A percentile compares a stretch with the other conserved stretches of the same genome.
phyloP scores from a whole-genome alignment of 2,888 invertebrate genomes.

The Oxystoma pomonae region DNA sequence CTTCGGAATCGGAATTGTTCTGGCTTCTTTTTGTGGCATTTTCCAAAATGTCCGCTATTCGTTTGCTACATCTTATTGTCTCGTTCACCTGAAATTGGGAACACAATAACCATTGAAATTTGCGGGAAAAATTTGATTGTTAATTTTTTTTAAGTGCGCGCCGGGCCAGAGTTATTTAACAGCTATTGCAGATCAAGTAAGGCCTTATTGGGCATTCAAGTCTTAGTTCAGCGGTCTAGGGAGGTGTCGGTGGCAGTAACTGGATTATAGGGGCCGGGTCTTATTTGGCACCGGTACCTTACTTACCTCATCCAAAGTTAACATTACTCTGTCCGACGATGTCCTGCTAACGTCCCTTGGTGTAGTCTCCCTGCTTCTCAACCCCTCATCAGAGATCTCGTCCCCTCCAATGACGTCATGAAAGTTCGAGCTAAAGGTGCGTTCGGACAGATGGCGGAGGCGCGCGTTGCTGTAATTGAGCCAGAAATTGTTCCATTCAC shows the following conservation, averaged over 20 bases:
- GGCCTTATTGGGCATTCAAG: no score
- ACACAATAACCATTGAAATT: no score
- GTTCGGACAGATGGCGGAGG: slow-evolving; percentile 38
- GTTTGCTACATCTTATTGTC: slow-evolving; percentile 42
- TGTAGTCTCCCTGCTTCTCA: slow-evolving; percentile 43
- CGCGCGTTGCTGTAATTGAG: slow-evolving; percentile 46
- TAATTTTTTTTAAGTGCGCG: no score
- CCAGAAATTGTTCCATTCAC: slow-evolving; percentile 50
- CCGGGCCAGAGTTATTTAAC: no score
- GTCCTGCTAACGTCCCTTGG: slow-evolving; percentile 40
- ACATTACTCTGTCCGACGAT: slow-evolving; percentile 32
- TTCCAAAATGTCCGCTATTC: slow-evolving; percentile 44
- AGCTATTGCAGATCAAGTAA: no score
- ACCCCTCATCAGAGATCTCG: slow-evolving; percentile 40
- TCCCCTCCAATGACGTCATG: slow-evolving; percentile 26
- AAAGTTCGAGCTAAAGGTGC: slow-evolving; percentile 30
- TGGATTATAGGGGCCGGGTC: no score
- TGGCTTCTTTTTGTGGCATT: slow-evolving; percentile 42
- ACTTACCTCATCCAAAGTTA: slow-evolving; percentile 42
- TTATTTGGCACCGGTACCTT: no score
- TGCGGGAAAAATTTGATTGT: no score
- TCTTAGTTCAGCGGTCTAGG: no score
- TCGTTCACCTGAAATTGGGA: slow-evolving; percentile 34
- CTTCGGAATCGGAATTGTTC: slow-evolving; percentile 37
- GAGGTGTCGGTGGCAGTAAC: no score